Percentiles rank a stretch among this genome's conserved stretches.
Evolutionary conservation across 2,797 vertebrate species (phyloP).

Genomic region (Cirrhinus molitorella): DNA sequence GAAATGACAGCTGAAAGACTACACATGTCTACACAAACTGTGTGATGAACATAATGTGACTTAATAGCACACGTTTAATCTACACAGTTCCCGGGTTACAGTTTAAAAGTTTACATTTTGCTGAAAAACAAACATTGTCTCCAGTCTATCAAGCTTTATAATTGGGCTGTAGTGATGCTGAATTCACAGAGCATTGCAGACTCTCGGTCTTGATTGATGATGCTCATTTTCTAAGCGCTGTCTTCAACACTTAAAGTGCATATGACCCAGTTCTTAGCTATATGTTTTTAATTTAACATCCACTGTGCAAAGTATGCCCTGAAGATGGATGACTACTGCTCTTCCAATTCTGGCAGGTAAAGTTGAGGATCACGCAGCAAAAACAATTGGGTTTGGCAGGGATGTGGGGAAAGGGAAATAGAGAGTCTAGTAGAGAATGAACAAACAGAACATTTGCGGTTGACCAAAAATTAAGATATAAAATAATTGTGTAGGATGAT

Average conservation of each 20-base stretch:
- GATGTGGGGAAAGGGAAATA: slow-evolving; percentile 44
- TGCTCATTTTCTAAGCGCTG: slow-evolving; percentile 75
- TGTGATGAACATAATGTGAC: not conserved
- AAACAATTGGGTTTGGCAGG: slow-evolving; percentile 24
- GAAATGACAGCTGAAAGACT: not conserved
- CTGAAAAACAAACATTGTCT: slow-evolving; percentile 43
- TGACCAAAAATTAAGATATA: not conserved
- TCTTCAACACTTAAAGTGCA: slow-evolving; percentile 72
- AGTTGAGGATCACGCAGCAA: slow-evolving; percentile 44
- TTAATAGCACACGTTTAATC: not conserved
- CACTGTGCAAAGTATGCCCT: slow-evolving; percentile 62
- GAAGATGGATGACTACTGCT: slow-evolving; percentile 76
- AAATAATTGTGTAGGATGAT: not conserved
- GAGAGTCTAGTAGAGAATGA: slow-evolving; percentile 38
- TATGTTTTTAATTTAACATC: slow-evolving; percentile 77
- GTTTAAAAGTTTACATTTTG: slow-evolving; percentile 34
- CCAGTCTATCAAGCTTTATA: slow-evolving; percentile 48
- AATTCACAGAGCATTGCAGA: slow-evolving; percentile 46
- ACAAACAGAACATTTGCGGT: not conserved
- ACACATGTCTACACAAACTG: not conserved
- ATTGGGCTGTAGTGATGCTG: slow-evolving; percentile 61
- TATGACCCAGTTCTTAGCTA: slow-evolving; percentile 67
- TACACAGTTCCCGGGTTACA: not conserved
- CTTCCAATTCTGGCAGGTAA: slow-evolving; percentile 72
- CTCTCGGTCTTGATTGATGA: slow-evolving; percentile 74